These are phyloP conservation scores for Sycon ciliatum DNA, from an alignment of 37 sponge, comb jelly and placozoan genomes.

Conservation along the genomic window DNA sequence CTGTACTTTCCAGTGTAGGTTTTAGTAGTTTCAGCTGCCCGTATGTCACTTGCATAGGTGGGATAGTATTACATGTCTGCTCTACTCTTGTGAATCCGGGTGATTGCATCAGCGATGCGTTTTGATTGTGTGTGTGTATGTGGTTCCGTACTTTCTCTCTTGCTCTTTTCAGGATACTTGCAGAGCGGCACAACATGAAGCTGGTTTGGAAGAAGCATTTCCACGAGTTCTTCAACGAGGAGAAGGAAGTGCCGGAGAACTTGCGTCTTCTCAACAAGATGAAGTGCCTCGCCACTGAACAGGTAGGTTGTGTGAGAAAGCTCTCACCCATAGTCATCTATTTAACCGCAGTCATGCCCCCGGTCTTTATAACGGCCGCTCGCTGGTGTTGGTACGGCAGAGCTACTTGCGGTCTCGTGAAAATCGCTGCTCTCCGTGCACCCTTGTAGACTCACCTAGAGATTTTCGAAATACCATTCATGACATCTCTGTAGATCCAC, in stretches of 20 bases:
- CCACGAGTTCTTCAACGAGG: slow-evolving; percentile 63
- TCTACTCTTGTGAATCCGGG: neutral
- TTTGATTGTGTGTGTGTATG: neutral
- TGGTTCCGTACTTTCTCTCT: neutral
- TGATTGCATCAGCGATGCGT: neutral
- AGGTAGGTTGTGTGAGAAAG: too few species aligned
- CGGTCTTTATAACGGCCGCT: too few species aligned
- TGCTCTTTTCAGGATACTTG: slow-evolving; percentile 54
- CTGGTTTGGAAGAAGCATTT: slow-evolving; percentile 49
- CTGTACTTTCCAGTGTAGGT: neutral
- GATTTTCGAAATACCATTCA: too few species aligned
- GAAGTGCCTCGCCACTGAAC: slow-evolving; percentile 55
- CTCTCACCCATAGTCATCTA: too few species aligned
- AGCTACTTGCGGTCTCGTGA: too few species aligned
- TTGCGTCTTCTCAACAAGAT: slow-evolving; percentile 52
- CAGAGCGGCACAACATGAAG: slow-evolving; percentile 57
- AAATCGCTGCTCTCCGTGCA: too few species aligned
- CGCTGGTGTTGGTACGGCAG: too few species aligned
- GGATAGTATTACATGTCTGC: neutral
- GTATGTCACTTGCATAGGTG: neutral
- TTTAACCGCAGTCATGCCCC: too few species aligned
- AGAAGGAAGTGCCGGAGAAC: slow-evolving; percentile 34
- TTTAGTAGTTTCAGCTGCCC: neutral
- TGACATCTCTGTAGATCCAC: too few species aligned
- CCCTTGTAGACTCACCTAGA: too few species aligned